These are phyloP conservation scores for Timema podura DNA, from an alignment of 2,888 invertebrate species.

Conservation along the genomic window DNA sequence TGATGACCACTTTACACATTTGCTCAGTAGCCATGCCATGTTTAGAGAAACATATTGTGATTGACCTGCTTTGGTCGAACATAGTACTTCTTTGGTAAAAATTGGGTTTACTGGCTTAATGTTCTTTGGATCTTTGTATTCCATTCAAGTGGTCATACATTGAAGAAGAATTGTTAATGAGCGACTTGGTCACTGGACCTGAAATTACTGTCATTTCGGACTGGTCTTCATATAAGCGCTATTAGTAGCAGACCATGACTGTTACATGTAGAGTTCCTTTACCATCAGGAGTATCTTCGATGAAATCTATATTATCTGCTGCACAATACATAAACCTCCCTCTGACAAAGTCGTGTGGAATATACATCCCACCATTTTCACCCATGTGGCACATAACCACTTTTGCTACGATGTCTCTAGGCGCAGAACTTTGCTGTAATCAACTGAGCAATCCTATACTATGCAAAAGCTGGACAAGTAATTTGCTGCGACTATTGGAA, in stretches of 20 bases:
- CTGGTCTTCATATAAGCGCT: conserved; percentile 17
- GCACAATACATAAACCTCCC: conserved; percentile 25
- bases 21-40: conserved; percentile 21
- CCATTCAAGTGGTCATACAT: conserved; percentile 4
- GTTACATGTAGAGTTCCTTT: conserved; percentile 25
- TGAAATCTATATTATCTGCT: conserved; percentile 26
- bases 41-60: conserved; percentile 12
- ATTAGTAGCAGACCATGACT: conserved; percentile 23
- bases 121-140: conserved; percentile 16
- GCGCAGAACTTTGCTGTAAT: conserved; percentile 18
- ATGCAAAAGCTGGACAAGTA: conserved; percentile 19
- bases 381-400: conserved; percentile 18
- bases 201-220: conserved; percentile 9
- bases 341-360: conserved; percentile 22
- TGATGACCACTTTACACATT: conserved; percentile 12
- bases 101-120: conserved; percentile 13
- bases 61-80: background rate
- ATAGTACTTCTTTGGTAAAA: conserved; percentile 6
- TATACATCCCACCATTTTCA: conserved; percentile 19
- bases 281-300: conserved; percentile 25
- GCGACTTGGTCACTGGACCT: conserved; percentile 14
- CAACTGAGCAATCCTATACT: conserved; percentile 17
- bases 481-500: conserved; percentile 11
- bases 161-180: conserved; percentile 14
- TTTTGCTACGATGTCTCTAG: conserved; percentile 20